Evolutionary conservation across 2,113 vertebrate species (phyloP).

Genomic region (Puma concolor): DNA sequence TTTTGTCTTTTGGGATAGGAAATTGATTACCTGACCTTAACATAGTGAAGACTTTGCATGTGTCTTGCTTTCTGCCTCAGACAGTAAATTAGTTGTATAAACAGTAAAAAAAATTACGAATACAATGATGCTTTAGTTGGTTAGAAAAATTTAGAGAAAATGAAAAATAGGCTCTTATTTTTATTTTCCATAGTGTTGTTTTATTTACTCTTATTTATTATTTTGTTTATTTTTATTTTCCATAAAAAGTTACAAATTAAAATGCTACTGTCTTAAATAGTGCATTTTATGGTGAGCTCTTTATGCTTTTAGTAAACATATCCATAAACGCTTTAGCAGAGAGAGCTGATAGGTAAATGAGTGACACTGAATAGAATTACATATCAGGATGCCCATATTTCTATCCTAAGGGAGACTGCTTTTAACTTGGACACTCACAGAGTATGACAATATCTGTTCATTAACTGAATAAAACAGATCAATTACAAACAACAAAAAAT

Average conservation of each 20-base stretch:
- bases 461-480: not conserved
- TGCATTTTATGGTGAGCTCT: not conserved
- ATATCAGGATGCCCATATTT: not conserved
- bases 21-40: constrained; percentile 81
- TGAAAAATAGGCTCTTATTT: not conserved
- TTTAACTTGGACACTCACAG: not conserved
- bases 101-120: constrained; percentile 67
- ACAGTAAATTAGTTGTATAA: constrained; percentile 66
- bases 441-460: not conserved
- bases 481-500: not conserved
- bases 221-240: not conserved
- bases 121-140: constrained; percentile 21
- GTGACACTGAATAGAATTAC: not conserved
- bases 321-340: not conserved
- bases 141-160: constrained; percentile 4
- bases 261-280: not conserved
- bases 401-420: not conserved
- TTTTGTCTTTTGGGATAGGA: constrained; percentile 75
- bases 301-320: not conserved
- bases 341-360: not conserved
- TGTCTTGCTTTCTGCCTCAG: constrained; percentile 50
- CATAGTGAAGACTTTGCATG: constrained; percentile 62
- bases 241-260: not conserved
- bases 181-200: not conserved
- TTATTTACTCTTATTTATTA: not conserved